Percentiles rank a stretch among this genome's conserved stretches.
Evolutionary conservation across 1,140 invertebrate species (phyloP).

Genomic region (Anoplolepis gracilipes): DNA sequence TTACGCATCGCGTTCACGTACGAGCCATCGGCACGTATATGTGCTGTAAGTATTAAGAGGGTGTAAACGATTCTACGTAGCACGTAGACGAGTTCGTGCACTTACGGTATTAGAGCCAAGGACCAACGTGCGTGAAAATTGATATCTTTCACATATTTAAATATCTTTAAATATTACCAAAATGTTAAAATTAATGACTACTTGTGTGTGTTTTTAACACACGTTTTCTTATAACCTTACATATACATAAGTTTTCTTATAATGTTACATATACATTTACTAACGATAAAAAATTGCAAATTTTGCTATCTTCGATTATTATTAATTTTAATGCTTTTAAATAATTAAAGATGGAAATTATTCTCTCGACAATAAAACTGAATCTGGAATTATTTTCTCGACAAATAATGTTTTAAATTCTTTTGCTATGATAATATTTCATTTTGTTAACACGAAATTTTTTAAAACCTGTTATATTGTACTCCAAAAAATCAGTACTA

Average conservation of each 20-base stretch:
- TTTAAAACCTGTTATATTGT: background rate
- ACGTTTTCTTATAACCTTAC: background rate
- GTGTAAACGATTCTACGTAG: constrained; percentile 60
- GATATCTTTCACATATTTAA: constrained; percentile 39
- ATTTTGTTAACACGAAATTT: background rate
- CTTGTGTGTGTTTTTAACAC: background rate
- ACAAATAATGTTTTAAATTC: background rate
- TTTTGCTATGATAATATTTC: background rate
- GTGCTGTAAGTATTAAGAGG: constrained; percentile 49
- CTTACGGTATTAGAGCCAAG: constrained; percentile 39
- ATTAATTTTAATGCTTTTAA: background rate
- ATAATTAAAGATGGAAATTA: background rate
- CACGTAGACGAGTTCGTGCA: constrained; percentile 45
- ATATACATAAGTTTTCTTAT: background rate
- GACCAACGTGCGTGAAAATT: constrained; percentile 41
- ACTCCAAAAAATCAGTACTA: background rate
- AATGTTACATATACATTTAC: no score
- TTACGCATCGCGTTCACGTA: constrained; percentile 49
- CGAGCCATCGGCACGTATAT: constrained; percentile 43
- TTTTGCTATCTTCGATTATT: background rate
- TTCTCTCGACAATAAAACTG: no score
- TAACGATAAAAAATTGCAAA: background rate
- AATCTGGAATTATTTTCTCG: background rate
- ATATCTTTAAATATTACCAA: constrained; percentile 1
- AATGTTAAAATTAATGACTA: background rate